phyloP scores from a whole-genome alignment of 2,888 invertebrate genomes.

The Acleris holmiana region DNA sequence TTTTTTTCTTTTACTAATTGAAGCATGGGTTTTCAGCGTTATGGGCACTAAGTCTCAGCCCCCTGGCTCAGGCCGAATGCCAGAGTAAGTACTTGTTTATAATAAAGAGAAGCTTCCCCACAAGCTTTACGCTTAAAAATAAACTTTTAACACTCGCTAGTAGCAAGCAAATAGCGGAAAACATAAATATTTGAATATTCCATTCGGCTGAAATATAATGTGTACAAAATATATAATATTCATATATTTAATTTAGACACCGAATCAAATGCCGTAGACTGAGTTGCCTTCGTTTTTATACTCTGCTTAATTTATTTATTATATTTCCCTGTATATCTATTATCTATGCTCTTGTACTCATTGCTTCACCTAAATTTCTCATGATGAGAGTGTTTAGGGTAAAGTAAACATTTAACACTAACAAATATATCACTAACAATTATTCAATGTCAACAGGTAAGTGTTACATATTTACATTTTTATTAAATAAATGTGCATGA shows the following conservation, averaged over 20 bases:
- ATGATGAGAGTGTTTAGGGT: neutral
- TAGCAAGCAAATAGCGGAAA: slow-evolving; percentile 35
- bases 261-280: slow-evolving; percentile 58
- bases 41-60: slow-evolving; percentile 81
- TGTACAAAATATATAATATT: slow-evolving; percentile 35
- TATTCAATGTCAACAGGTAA: slow-evolving; percentile 25
- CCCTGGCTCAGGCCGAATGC: slow-evolving; percentile 82
- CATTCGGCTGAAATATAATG: slow-evolving; percentile 36
- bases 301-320: slow-evolving; percentile 30
- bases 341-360: slow-evolving; percentile 28
- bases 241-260: slow-evolving; percentile 41
- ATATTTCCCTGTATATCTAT: slow-evolving; percentile 26
- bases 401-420: slow-evolving; percentile 27
- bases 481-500: neutral
- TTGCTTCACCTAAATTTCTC: slow-evolving; percentile 15
- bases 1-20: slow-evolving; percentile 69
- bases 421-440: slow-evolving; percentile 22
- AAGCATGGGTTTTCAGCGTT: slow-evolving; percentile 84
- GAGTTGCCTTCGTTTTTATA: slow-evolving; percentile 45
- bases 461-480: slow-evolving; percentile 7
- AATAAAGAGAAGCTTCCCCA: slow-evolving; percentile 41
- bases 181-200: slow-evolving; percentile 48
- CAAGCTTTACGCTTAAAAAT: slow-evolving; percentile 34
- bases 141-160: slow-evolving; percentile 30
- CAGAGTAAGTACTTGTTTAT: slow-evolving; percentile 76